Percentiles rank a stretch among this genome's conserved stretches.
Conservation (phyloP, 2,888 invertebrate genomes). For the Sphecodes monilicornis region DNA sequence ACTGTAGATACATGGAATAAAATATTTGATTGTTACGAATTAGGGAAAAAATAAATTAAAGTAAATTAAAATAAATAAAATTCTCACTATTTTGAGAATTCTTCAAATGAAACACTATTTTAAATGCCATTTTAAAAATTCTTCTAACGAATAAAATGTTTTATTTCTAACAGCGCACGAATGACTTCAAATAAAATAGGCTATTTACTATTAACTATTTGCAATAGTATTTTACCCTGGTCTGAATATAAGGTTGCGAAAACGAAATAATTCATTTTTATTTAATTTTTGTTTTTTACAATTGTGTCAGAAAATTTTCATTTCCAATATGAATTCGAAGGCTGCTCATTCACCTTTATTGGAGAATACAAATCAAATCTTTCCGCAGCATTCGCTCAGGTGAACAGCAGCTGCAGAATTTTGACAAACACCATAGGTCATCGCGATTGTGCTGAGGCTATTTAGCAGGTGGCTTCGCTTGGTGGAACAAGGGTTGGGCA, state of each 20-base stretch:
- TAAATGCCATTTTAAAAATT: too few relatives aligned
- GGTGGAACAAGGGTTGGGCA: constrained; percentile 77
- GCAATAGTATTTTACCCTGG: too few relatives aligned
- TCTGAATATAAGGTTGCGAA: neutral
- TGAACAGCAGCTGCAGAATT: constrained; percentile 35
- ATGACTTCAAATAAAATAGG: too few relatives aligned
- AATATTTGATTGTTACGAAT: too few relatives aligned
- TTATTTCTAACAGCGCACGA: too few relatives aligned
- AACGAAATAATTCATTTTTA: neutral
- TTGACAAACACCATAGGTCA: constrained; percentile 22
- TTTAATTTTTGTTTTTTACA: neutral
- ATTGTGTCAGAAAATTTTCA: neutral
- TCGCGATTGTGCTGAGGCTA: constrained; percentile 33
- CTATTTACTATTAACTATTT: too few relatives aligned
- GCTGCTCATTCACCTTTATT: neutral
- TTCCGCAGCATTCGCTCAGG: neutral
- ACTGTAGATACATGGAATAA: too few relatives aligned
- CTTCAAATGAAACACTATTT: too few relatives aligned
- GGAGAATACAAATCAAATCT: neutral
- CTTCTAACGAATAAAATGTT: too few relatives aligned
- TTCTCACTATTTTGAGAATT: too few relatives aligned
- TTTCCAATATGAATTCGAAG: neutral
- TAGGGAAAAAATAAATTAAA: too few relatives aligned
- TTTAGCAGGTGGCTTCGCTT: constrained; percentile 75
- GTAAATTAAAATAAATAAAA: too few relatives aligned